Evolutionary conservation across 2,113 vertebrate species (phyloP), one percentile per base, ranked within the genome.

Genomic region (Orthonyx spaldingii): DNA sequence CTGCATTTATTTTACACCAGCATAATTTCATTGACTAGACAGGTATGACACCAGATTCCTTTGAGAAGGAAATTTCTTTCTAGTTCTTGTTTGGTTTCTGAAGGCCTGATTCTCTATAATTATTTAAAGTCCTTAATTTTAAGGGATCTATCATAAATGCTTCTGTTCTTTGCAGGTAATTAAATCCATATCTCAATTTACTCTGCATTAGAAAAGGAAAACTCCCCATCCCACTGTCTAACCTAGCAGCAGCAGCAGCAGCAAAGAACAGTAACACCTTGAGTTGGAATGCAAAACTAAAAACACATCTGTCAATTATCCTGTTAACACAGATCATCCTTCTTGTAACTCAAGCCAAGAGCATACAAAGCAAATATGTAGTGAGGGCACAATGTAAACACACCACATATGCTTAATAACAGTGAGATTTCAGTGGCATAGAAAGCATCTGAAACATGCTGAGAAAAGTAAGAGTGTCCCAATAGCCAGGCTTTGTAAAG

Each of bases 161-260:
- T 18, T 77, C 52, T 33, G 39, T 33, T 77, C 8, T 59, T 50
- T 47, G 14, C 33, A 76, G 37, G 55, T 65, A 92, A 94, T 76
- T 92, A 94, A 95, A 95, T 56, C 50, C 39, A 79, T 87, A 13
- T n/a, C 90, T 74, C 72, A 89, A 64, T 89, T 84, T 53, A 47
- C 6, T 49, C 68, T 74, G 81, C 10, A 42, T 35, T 56, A 84
- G 30, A 39, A 91, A 82, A 79, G 1, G 4, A 46, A 88, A 80
- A 69, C 55, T 70, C 42, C 32, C 27, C 37, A 69, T 30, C 59
- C 57, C 12, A 32, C 68, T 55, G 39, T 19, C 53, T 63, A 74
- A 63, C 42, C 47, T n/a, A n/a, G n/a, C n/a, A n/a, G n/a, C 27
- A 84, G 49, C 49, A 63, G 32, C 4, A 39, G 50, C 59, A 87